Percentiles rank a stretch among this genome's conserved stretches.
phyloP scores from a whole-genome alignment of 64 coral and sea anemone genomes.

The Trachythela sp. region DNA sequence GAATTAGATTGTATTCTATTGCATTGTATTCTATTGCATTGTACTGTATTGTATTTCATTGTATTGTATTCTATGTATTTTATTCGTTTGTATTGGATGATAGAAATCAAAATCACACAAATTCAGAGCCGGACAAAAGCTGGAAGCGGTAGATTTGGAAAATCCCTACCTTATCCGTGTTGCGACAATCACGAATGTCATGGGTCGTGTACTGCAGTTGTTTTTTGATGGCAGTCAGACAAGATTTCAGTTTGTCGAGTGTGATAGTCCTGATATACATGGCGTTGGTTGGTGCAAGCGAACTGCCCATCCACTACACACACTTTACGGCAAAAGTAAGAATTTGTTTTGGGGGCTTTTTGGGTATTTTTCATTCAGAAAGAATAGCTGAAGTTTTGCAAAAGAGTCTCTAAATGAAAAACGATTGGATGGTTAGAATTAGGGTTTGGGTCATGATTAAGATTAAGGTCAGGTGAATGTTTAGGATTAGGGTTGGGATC shows the following conservation, averaged over 20 bases:
- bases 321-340: conserved; percentile 88
- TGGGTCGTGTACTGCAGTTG: conserved; percentile 75
- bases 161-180: conserved; percentile 67
- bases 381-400: neutral
- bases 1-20: too few relatives aligned
- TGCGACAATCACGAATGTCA: conserved; percentile 82
- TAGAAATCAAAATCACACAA: conserved; percentile 78
- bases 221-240: conserved; percentile 83
- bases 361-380: neutral
- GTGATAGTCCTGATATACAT: conserved; percentile 82
- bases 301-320: conserved; percentile 71
- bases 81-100: neutral
- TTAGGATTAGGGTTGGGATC: too few relatives aligned
- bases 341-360: neutral
- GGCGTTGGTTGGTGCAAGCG: conserved; percentile 88
- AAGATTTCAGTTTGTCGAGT: conserved; percentile 90
- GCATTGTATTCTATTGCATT: too few relatives aligned
- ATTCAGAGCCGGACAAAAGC: conserved; percentile 82
- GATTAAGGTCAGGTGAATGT: too few relatives aligned
- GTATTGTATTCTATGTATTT: neutral
- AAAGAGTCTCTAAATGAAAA: too few relatives aligned
- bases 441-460: neutral
- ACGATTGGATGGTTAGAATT: neutral
- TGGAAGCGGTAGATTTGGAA: conserved; percentile 87
- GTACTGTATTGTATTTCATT: too few relatives aligned